Base-by-base conservation (phyloP, 2,113 vertebrate genomes). In the Phoxinus phoxinus region DNA sequence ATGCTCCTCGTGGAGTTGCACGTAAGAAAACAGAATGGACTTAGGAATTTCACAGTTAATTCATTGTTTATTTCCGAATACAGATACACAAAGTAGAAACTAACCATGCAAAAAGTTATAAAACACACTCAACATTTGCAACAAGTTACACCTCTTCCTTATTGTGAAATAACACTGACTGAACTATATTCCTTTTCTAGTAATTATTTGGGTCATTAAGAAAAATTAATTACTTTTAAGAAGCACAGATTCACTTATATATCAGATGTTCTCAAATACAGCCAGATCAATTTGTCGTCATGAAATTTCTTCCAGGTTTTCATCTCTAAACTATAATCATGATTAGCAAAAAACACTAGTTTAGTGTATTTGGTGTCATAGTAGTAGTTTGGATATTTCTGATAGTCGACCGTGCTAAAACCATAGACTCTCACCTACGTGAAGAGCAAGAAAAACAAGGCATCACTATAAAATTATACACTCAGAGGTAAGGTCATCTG, bases 351-450 rank as follows among this genome's bases (percentile, higher is more conserved):
- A 77, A 98, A 97, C 86, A 94, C 0, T 0, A 96, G 89, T 0
- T 0, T 21, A 0, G 92, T 95, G 92, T 91, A 82, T 0, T n/a
- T 2, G 1, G 56, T 92, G 51, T 97, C 95, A 0, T 92, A 93
- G 82, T 97, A 97, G 89, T 96, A 96, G 86, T 96, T 94, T 0
- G 94, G 92, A 86, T 96, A 97, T 81, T 94, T 95, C 9, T 81
- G 5, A 0, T 95, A 91, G 59, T 95, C 94, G 10, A 94, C 90
- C 0, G 96, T 97, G 89, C 97, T 96, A 90, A 96, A 98, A 81
- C 96, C 97, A 2, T 97, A 98, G 15, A 94, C 96, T 1, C 90
- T 94, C 81, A 98, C 97, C 97, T 98, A 83, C 46, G 59, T 0
- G 69, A 41, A 51, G 4, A 89, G 25, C 79, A 21, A 73, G 46